A percentile compares a stretch with the other conserved stretches of the same genome.
Evolutionary conservation across 2,888 invertebrate genomes (phyloP).

Genomic region (Paralinhomoeus sp.): DNA sequence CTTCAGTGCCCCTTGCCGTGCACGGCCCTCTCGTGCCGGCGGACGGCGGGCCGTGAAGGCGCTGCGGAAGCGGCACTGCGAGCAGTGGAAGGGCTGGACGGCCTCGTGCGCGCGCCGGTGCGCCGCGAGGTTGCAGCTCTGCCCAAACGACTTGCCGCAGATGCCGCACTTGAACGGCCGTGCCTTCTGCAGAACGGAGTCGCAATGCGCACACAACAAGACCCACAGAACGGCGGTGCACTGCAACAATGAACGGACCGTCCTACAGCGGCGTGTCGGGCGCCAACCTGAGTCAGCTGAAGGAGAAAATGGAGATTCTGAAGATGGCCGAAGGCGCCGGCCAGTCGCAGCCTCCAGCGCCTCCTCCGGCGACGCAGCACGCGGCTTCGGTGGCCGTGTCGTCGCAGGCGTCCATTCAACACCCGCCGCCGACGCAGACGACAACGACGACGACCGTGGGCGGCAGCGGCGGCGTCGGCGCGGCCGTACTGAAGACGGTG

Average conservation of each 20-base stretch:
- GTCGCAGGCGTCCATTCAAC: too few species aligned
- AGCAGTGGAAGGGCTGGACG: slow-evolving; percentile 93
- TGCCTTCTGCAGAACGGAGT: slow-evolving; percentile 95
- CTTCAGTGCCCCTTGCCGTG: background rate
- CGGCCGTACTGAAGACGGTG: too few species aligned
- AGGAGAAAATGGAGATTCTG: background rate
- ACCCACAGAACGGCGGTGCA: slow-evolving; percentile 35
- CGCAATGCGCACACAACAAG: slow-evolving; percentile 31
- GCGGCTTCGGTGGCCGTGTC: too few species aligned
- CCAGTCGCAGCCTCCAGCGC: background rate
- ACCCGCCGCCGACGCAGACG: too few species aligned
- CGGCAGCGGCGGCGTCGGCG: too few species aligned
- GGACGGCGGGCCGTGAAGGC: slow-evolving; percentile 89
- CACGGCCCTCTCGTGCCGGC: slow-evolving; percentile 23
- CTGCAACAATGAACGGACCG: too few species aligned
- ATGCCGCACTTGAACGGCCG: slow-evolving; percentile 93
- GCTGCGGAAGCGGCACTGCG: slow-evolving; percentile 76
- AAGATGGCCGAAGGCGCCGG: background rate
- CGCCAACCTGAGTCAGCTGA: background rate
- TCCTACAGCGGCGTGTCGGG: background rate
- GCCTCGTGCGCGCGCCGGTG: too few species aligned
- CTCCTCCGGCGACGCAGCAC: too few species aligned
- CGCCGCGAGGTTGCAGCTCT: too few species aligned
- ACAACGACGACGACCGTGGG: too few species aligned
- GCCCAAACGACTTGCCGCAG: too few species aligned